phyloP scores from a whole-genome alignment of 2,888 invertebrate genomes.

The Poecilobothrus nobilitatus region DNA sequence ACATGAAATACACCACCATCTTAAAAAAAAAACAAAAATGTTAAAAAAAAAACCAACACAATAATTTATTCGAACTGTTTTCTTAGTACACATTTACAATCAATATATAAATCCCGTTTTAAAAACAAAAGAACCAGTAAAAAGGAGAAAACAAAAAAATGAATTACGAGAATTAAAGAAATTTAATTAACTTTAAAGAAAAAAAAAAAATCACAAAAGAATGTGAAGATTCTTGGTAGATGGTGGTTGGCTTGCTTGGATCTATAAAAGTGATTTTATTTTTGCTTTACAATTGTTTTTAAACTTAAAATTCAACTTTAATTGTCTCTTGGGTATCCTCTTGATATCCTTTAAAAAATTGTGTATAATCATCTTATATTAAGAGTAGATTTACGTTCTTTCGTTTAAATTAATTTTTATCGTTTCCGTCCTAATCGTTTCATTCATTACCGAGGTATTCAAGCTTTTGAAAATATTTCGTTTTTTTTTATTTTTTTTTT shows the following conservation, averaged over 20 bases:
- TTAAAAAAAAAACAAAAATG: no score
- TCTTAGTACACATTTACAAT: no score
- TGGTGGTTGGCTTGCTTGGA: not conserved
- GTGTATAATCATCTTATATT: not conserved
- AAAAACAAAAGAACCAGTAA: not conserved
- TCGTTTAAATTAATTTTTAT: not conserved
- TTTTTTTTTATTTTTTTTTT: no score
- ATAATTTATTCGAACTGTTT: no score
- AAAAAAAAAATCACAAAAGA: not conserved
- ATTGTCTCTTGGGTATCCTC: not conserved
- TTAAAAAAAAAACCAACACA: no score
- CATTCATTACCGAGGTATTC: not conserved
- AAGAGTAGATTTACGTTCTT: not conserved
- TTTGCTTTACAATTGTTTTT: not conserved
- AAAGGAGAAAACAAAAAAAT: not conserved
- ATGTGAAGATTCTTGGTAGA: not conserved
- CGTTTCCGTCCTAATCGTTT: not conserved
- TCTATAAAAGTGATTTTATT: not conserved
- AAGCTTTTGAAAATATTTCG: no score
- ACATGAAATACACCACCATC: no score
- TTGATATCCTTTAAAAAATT: not conserved
- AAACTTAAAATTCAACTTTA: not conserved
- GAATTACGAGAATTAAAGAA: slow-evolving; percentile 6
- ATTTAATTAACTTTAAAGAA: not conserved
- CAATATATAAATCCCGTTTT: not conserved